Percentiles rank a stretch among this genome's conserved stretches.
phyloP scores from a whole-genome alignment of 2,113 vertebrate species.

The Pachypanchax playfairii region DNA sequence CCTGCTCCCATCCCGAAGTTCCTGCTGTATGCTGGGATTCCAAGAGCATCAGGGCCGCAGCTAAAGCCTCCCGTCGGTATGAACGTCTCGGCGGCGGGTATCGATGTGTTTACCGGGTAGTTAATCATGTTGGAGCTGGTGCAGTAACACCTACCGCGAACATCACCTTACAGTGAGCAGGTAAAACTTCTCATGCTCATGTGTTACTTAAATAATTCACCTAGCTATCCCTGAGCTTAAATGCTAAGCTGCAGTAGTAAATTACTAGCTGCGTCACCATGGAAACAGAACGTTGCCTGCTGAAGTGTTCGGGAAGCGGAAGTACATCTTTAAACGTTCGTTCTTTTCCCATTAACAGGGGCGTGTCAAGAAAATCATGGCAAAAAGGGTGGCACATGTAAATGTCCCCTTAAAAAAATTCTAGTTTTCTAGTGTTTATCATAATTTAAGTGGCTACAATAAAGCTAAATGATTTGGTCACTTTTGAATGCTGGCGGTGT shows the following conservation, averaged over 20 bases:
- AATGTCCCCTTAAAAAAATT: no score
- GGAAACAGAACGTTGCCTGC: conserved; percentile 31
- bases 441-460: no score
- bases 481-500: no score
- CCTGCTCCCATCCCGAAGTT: conserved; percentile 32
- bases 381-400: no score
- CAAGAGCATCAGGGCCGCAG: conserved; percentile 35
- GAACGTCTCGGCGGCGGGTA: conserved; percentile 19
- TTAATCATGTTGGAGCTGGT: conserved; percentile 47
- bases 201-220: background rate
- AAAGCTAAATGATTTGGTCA: no score
- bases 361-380: no score
- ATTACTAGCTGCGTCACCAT: conserved; percentile 48
- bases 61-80: conserved; percentile 10
- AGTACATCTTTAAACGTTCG: no score
- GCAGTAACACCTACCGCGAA: background rate
- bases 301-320: no score
- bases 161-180: background rate
- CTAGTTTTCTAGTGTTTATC: no score
- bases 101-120: conserved; percentile 31
- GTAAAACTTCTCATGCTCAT: background rate
- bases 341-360: no score
- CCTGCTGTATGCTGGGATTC: conserved; percentile 13
- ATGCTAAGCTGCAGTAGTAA: conserved; percentile 18
- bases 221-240: conserved; percentile 2